phyloP scores from a whole-genome alignment of 2,113 vertebrate genomes.

The Psittacula cyanocephala region DNA sequence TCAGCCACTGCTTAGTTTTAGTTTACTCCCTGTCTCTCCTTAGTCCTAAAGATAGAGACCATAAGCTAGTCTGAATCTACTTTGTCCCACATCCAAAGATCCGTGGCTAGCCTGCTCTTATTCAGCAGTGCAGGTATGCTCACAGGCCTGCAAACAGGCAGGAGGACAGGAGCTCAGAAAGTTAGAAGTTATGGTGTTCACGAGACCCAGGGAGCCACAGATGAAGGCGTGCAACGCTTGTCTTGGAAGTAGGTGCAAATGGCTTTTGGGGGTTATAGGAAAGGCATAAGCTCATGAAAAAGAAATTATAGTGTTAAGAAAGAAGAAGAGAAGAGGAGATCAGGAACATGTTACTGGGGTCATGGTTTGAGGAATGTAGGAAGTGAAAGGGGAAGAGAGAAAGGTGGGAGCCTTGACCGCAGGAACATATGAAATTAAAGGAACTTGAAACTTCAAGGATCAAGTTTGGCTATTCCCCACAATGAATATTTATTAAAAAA shows the following conservation, averaged over 20 bases:
- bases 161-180: not conserved
- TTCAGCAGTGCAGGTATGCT: not conserved
- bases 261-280: not conserved
- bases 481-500: not conserved
- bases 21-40: not conserved
- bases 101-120: not conserved
- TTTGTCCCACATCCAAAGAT: not conserved
- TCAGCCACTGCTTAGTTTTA: not conserved
- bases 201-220: not conserved
- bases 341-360: not conserved
- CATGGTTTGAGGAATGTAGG: not conserved
- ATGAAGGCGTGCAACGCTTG: rapidly evolving
- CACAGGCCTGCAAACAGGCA: not conserved
- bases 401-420: not conserved
- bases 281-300: not conserved
- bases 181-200: not conserved
- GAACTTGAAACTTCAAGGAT: not conserved
- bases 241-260: not conserved
- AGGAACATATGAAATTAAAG: not conserved
- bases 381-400: not conserved
- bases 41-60: not conserved
- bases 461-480: not conserved
- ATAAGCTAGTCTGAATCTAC: not conserved
- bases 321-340: not conserved
- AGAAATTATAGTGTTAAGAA: not conserved